phyloP scores from a whole-genome alignment of 2,113 vertebrate species.

The Sprattus sprattus region DNA sequence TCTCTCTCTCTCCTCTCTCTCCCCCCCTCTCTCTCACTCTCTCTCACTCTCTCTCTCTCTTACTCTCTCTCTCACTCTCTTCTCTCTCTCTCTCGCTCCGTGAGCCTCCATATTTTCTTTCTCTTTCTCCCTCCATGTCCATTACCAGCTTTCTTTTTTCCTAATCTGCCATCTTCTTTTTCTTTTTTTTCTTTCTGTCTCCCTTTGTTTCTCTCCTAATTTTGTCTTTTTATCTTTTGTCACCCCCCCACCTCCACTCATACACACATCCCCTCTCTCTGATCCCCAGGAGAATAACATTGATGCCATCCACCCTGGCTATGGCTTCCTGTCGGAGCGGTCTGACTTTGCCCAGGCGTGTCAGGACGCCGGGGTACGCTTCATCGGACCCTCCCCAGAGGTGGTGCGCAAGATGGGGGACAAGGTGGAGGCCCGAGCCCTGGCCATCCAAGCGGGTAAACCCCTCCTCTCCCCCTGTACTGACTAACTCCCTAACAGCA shows the following conservation, averaged over 20 bases:
- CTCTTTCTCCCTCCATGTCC: background rate
- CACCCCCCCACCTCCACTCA: background rate
- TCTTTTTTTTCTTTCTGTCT: background rate
- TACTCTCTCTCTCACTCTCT: slow-evolving; percentile 14
- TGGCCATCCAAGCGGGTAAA: slow-evolving; percentile 73
- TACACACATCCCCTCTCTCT: background rate
- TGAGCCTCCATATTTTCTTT: background rate
- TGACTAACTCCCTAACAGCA: background rate
- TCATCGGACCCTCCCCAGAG: slow-evolving; percentile 76
- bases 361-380: slow-evolving; percentile 71
- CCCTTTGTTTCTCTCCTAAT: background rate
- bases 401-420: slow-evolving; percentile 82
- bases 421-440: slow-evolving; percentile 77
- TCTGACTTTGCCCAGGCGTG: slow-evolving; percentile 80
- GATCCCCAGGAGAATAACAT: slow-evolving; percentile 72
- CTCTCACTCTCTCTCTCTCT: too few relatives aligned
- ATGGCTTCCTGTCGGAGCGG: slow-evolving; percentile 78
- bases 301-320: slow-evolving; percentile 78
- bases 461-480: too few relatives aligned
- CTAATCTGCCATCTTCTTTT: slow-evolving; percentile 5
- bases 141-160: background rate
- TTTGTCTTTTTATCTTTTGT: background rate
- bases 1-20: slow-evolving; percentile 2
- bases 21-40: too few relatives aligned
- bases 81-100: background rate